Conservation (phyloP, 1,140 invertebrate genomes). For the Dendroctonus valens region DNA sequence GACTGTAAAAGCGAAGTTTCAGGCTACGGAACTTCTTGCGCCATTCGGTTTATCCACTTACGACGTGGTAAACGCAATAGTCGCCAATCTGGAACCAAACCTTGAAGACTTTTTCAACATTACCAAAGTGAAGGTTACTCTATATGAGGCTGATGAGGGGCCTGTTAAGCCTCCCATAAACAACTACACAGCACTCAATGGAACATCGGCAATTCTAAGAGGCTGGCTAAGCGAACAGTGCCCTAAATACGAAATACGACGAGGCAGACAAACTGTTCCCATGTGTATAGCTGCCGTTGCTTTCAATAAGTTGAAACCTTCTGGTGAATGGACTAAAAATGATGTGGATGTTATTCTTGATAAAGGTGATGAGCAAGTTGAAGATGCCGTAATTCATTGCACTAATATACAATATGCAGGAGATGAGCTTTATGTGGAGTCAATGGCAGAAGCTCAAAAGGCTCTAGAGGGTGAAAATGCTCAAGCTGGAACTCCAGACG, state of each 20-base stretch:
- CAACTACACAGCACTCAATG: conserved; percentile 38
- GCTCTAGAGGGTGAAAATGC: conserved; percentile 11
- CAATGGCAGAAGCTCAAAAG: conserved; percentile 26
- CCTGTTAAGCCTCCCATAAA: conserved; percentile 38
- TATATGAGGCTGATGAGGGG: conserved; percentile 38
- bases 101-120: conserved; percentile 43
- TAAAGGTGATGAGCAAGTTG: conserved; percentile 20
- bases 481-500: not conserved
- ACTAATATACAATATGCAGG: conserved; percentile 5
- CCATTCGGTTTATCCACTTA: conserved; percentile 36
- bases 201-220: conserved; percentile 42
- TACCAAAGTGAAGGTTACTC: conserved; percentile 36
- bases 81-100: conserved; percentile 40
- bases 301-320: conserved; percentile 41
- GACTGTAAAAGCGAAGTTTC: not conserved
- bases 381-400: not conserved
- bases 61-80: conserved; percentile 36
- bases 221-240: conserved; percentile 34
- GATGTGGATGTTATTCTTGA: conserved; percentile 42
- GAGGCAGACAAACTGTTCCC: conserved; percentile 44
- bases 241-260: conserved; percentile 40
- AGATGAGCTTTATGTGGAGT: conserved; percentile 20
- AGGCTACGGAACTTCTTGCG: conserved; percentile 44
- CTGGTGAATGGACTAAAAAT: conserved; percentile 41
- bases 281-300: conserved; percentile 43